Evolutionary conservation across 2,888 invertebrate species (phyloP).

Genomic region (Pseudococcus jackbeardsleyi): DNA sequence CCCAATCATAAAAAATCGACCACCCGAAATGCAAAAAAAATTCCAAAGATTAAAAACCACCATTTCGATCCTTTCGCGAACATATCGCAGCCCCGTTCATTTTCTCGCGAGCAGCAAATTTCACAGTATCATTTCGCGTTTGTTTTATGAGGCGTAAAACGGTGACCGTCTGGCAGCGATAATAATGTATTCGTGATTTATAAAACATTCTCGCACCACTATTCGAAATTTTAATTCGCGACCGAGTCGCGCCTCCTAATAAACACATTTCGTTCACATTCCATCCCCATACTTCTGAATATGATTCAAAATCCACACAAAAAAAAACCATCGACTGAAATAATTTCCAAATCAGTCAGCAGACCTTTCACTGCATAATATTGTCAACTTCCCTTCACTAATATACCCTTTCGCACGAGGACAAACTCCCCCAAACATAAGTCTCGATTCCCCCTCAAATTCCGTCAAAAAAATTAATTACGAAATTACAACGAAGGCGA

Average conservation of each 20-base stretch:
- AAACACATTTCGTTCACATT: neutral
- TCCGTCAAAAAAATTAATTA: neutral
- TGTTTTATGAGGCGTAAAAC: constrained; percentile 46
- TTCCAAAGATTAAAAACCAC: constrained; percentile 13
- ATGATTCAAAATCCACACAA: neutral
- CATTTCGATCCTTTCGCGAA: constrained; percentile 11
- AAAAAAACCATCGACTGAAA: neutral
- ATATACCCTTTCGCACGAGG: neutral
- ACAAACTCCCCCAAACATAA: neutral
- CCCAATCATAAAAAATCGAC: too few relatives aligned
- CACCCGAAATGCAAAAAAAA: neutral
- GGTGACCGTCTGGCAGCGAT: constrained; percentile 7
- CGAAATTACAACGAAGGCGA: neutral
- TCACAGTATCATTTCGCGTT: constrained; percentile 27
- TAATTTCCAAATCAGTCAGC: neutral
- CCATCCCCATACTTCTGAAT: neutral
- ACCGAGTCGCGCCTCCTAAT: constrained; percentile 24
- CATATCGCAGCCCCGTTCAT: neutral
- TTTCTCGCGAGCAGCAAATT: constrained; percentile 20
- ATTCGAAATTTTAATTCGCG: neutral
- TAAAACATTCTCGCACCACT: constrained; percentile 9
- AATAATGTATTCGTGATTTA: constrained; percentile 46
- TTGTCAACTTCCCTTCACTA: too few relatives aligned
- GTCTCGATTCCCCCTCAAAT: neutral
- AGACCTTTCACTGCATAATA: too few relatives aligned